Evolutionary conservation across 2,113 vertebrate genomes (phyloP), one percentile per base, ranked within the genome.

Genomic region (Ctenomys sociabilis): DNA sequence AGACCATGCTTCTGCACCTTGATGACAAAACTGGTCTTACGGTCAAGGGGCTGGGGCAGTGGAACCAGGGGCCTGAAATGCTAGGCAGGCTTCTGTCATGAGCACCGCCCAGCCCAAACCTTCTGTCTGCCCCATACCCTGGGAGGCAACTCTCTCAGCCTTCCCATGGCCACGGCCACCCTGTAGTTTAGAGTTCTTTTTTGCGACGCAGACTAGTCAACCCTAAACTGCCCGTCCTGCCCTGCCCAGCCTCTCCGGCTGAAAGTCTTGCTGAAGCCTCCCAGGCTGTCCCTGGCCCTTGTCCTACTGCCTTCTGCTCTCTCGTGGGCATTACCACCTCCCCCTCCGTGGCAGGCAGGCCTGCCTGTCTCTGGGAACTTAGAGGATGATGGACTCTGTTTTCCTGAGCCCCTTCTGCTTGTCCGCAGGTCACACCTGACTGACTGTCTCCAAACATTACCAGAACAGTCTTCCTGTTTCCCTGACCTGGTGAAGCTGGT

Each of bases 281-380:
- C 12, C 52, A 30, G 8, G 17, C 21, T 57, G 37, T 26, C 32
- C 8, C 7, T 35, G 7, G 1, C 0, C 43, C 11, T 40, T 9
- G 52, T 10, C 45, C 45, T n/a, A 49, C 17, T 30, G 75, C n/a
- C 64, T 84, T 8, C n/a, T 24, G 16, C n/a, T 30, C 30, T 7
- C 0, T 0, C 37, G 35, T 3, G 35, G 7, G 26, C 30, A 12
- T 85, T 70, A 43, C 49, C 52, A 13, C 0, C 0, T 19, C 13
- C 1, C 3, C n/a, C 30, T 57, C n/a, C 5, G 3, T 9, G 66
- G 49, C 85, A 81, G 52, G 26, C 43, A 32, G 8, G 43, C 72
- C 35, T 68, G 37, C 32, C 52, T 72, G 52, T 14, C 9, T 45
- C 59, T 37, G 73, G 85, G 32, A 75, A 37, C 13, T 59, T 32